Base-by-base conservation (phyloP, 2,888 invertebrate species). In the Trachelus stipa region DNA sequence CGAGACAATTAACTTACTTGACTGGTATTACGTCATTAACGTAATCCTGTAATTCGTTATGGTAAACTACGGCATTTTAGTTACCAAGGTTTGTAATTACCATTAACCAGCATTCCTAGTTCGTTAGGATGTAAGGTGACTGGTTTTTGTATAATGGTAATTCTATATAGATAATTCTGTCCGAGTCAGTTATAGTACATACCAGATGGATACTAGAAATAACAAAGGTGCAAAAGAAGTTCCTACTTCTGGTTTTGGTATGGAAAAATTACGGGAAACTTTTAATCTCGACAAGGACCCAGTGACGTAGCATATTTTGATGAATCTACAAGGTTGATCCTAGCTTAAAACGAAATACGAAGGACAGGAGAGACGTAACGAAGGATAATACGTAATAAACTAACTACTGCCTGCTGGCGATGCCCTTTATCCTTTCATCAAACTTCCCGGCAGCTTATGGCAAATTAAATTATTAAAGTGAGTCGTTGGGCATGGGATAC, bases 401-500 rank as follows among this genome's bases (percentile, higher is more conserved):
- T 34, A 34, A 71, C 33, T 71, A 1, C 3, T 3, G 15, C 71
- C 71, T 23, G 23, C 31, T 12, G 15, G 71, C 71, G 71, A 34
- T 34, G 12, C 33, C 71, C 71, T 15, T 71, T 33, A 71, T 15
- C 71, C 33, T 71, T 31, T 23, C 71, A 71, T 71, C 71, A 71
- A 34, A 71, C 23, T 71, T 12, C 4, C 1, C 3, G 71, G 71
- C 71, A 34, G 71, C 23, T 71, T 71, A 71, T 11, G 71, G 71
- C 12, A 71, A 31, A 71, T 71, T 31, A 71, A 71, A 71, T 71
- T 71, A 71, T 34, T 71, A 71, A 71, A 71, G 33, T 33, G 31
- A 71, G 15, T 23, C 23, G 0, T 56, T 56, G 23, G 23, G 56
- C 6, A 2, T 9, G 9, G 56, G 56, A 56, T 56, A 23, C 23